Base-by-base conservation (phyloP, 2,888 invertebrate genomes). In the Masnerella sp. region DNA sequence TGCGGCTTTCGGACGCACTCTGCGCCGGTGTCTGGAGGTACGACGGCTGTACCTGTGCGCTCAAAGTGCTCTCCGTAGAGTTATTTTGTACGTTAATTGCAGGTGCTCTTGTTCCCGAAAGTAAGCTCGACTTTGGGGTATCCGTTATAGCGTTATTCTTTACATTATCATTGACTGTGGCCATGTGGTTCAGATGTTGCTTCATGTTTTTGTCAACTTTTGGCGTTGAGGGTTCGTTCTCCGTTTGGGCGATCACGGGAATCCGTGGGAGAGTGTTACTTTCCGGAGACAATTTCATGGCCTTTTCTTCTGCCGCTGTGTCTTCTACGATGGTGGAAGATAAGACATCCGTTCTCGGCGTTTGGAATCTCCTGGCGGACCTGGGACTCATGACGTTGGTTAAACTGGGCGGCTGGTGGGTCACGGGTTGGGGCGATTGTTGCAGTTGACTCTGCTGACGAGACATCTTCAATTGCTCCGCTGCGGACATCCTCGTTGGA, bases 291-390 rank as follows among this genome's bases (percentile, higher is more conserved):
- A 85, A 82, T 51, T 87, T 86, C 86, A 86, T 86, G 0, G 87
- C 87, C 25, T 84, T 92, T 78, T 94, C 94, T 82, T 95, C 95
- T 82, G 93, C 93, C 82, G 94, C 94, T 81, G 93, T 92, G 78
- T 93, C 96, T 89, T 96, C 96, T 34, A 93, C 93, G 85, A 96
- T 96, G 64, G 95, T 95, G 42, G 94, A 93, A 36, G 95, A 95
- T 82, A 96, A 91, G 54, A 96, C 94, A 82, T 96, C 95, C 15
- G 94, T 94, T 80, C 95, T 89, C 1, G 93, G 93, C 77, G 92
- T 93, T 30, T 92, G 90, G 81, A 93, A 93, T 75, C 93, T 89
- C 93, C 93, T 93, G 71, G 91, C 91, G 0, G 93, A 92, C 74
- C 92, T 90, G 0, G 93, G 93, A 58, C 93, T 92, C 32, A 93